Conservation (phyloP, 2,113 vertebrate genomes). For the Ceratotherium simum region DNA sequence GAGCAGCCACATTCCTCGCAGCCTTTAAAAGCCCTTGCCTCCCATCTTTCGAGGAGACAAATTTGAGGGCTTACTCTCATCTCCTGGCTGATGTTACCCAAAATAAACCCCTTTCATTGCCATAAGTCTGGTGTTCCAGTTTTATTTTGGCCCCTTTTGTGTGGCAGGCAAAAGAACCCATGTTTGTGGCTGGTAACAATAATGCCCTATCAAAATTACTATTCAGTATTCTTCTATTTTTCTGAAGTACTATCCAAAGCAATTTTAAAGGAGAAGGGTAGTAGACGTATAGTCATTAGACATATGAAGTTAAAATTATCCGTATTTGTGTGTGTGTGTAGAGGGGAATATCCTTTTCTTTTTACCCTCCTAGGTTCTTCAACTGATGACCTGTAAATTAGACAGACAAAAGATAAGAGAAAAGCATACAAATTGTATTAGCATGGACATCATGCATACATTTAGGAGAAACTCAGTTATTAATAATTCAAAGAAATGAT, state of each 20-base stretch:
- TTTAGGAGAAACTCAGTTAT: not conserved
- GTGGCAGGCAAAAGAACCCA: too few relatives aligned
- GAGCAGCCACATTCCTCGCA: too few relatives aligned
- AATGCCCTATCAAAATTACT: not conserved
- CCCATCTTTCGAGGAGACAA: too few relatives aligned
- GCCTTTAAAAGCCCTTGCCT: too few relatives aligned
- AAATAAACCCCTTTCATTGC: too few relatives aligned
- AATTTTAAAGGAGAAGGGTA: not conserved
- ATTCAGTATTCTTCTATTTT: not conserved
- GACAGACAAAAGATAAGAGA: not conserved
- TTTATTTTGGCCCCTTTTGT: too few relatives aligned
- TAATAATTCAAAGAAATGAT: not conserved
- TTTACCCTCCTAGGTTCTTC: too few relatives aligned
- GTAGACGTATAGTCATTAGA: not conserved
- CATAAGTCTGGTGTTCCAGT: too few relatives aligned
- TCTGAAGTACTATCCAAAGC: not conserved
- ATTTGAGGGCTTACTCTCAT: too few relatives aligned
- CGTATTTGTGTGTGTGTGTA: not conserved
- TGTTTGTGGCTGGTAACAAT: too few relatives aligned
- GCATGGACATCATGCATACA: not conserved
- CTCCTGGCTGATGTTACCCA: too few relatives aligned
- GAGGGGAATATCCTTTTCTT: too few relatives aligned
- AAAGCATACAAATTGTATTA: not conserved
- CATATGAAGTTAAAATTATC: not conserved
- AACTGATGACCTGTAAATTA: not conserved